Base-by-base conservation (phyloP, 2,797 vertebrate species). In the Neosalanx taihuensis region DNA sequence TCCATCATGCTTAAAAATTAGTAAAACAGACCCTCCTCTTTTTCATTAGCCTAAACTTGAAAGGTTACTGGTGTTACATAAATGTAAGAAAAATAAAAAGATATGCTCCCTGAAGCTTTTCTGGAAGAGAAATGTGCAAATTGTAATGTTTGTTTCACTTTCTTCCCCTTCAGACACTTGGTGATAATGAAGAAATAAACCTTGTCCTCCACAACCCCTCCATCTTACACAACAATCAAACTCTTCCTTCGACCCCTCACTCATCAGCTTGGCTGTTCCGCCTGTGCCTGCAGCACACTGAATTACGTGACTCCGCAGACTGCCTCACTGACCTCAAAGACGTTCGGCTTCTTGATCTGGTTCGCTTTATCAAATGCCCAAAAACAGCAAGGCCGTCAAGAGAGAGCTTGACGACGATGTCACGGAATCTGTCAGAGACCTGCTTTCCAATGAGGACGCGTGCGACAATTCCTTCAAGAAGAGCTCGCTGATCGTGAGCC, bases 391-490 rank as follows among this genome's bases (percentile, higher is more conserved):
- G 84, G 93, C 94, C 87, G 94, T 94, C 86, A 97, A 97, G 92
- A 95, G 94, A 95, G 96, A 97, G 82, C 92, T 98, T 88, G 97
- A 97, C 80, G 96, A 98, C 89, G 96, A 98, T 78, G 94, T 97
- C 92, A 96, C 94, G 63, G 98, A 99, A 87, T 98, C 96, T 51
- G 95, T 94, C 90, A 98, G 93, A 87, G 98, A 98, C 88, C 94
- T 99, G 86, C 94, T 99, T 76, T 98, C 97, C 83, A 97, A 98
- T 83, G 96, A 99, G 93, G 97, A 98, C 74, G 89, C 93, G 72
- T 92, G 93, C 46, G 95, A 98, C 70, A 93, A 97, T 83, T 93
- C 95, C 84, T 98, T 97, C 91, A 97, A 97, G 90, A 99, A 97
- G 85, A 97, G 91, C 85, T 92, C 96, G 79, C 89, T 98, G 84